These are phyloP conservation scores for Myiozetetes cayanensis DNA, from an alignment of 2,113 vertebrate genomes.

Conservation along the genomic window DNA sequence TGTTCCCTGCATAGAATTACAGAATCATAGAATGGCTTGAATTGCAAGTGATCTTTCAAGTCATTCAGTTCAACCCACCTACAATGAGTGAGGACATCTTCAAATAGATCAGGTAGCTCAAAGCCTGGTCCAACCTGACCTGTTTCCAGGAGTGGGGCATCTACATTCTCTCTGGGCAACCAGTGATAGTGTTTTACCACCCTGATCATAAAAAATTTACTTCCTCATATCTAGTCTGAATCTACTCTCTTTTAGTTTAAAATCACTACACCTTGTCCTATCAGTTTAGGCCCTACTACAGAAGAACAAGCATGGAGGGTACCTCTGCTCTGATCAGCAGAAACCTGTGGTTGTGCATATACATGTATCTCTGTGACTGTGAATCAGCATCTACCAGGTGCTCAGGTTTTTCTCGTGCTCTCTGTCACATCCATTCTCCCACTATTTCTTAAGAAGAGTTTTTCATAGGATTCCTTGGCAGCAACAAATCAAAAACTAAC, in stretches of 20 bases:
- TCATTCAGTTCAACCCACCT: neutral
- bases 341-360: neutral
- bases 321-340: too few relatives aligned
- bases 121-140: neutral
- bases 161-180: neutral
- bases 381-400: neutral
- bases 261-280: fast-evolving
- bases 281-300: neutral
- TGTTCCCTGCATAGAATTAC: neutral
- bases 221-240: neutral
- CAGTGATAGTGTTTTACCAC: neutral
- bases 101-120: neutral
- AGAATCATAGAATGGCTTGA: neutral
- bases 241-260: neutral
- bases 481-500: neutral
- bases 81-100: neutral
- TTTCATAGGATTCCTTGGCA: neutral
- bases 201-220: neutral
- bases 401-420: neutral
- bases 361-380: neutral
- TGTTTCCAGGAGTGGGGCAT: neutral
- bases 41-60: neutral
- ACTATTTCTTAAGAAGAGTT: neutral
- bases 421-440: neutral
- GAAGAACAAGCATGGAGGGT: fast-evolving